These are phyloP conservation scores for Atethmia centrago DNA, from an alignment of 2,888 invertebrate species.

Conservation along the genomic window DNA sequence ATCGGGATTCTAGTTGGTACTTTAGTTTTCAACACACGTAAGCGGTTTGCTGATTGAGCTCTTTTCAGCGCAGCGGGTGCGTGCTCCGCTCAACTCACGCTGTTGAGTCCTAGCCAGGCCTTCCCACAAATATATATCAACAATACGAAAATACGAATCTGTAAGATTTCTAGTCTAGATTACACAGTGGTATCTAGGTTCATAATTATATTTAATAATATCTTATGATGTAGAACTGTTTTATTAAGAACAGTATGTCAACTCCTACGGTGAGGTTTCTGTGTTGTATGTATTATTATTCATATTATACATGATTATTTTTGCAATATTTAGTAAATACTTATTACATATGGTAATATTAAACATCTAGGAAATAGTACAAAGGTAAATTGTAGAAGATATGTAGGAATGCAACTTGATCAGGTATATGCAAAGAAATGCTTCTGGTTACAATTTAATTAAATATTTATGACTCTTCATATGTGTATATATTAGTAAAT, in stretches of 20 bases:
- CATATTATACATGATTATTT: slow-evolving; percentile 34
- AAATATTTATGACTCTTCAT: background rate
- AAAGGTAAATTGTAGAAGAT: slow-evolving; percentile 65
- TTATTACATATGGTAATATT: slow-evolving; percentile 49
- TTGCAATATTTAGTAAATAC: slow-evolving; percentile 40
- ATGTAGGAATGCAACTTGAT: slow-evolving; percentile 57
- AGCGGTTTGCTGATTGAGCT: slow-evolving; percentile 14
- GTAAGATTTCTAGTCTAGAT: slow-evolving; percentile 27
- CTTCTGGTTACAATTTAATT: slow-evolving; percentile 22
- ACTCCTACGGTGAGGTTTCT: slow-evolving; percentile 56
- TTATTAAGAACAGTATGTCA: slow-evolving; percentile 42
- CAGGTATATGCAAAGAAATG: slow-evolving; percentile 31
- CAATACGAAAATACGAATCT: slow-evolving; percentile 45
- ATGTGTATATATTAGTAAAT: slow-evolving; percentile 8
- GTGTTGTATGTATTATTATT: slow-evolving; percentile 49
- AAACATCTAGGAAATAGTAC: slow-evolving; percentile 57
- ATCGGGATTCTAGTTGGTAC: slow-evolving; percentile 7
- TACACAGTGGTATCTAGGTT: slow-evolving; percentile 34
- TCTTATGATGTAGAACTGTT: slow-evolving; percentile 32
- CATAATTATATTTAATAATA: slow-evolving; percentile 33
- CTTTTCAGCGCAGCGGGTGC: background rate
- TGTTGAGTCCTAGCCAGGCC: slow-evolving; percentile 4
- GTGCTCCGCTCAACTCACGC: background rate
- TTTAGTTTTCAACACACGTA: background rate
- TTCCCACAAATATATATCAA: slow-evolving; percentile 27